Conservation (phyloP, 2,113 vertebrate genomes). For the Callipepla squamata region DNA sequence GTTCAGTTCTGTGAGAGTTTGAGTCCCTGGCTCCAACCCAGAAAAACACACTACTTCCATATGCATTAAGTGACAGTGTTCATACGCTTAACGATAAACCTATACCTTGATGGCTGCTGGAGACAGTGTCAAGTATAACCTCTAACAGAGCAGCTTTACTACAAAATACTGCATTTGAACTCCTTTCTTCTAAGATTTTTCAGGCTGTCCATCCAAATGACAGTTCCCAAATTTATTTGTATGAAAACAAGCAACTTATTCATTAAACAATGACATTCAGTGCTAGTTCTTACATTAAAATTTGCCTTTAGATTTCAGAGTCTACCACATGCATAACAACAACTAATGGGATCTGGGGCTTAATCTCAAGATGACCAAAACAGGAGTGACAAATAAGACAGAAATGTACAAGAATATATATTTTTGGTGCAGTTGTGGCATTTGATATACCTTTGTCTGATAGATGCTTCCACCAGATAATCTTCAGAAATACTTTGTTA, state of each 20-base stretch:
- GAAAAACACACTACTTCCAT: not conserved
- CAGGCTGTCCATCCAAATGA: not conserved
- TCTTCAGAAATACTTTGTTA: not conserved
- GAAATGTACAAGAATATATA: not conserved
- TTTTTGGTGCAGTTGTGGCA: not conserved
- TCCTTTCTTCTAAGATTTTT: not conserved
- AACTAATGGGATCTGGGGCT: not conserved
- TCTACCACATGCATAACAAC: not conserved
- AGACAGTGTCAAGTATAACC: not conserved
- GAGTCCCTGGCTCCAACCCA: not conserved
- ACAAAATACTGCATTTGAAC: not conserved
- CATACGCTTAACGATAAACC: not conserved
- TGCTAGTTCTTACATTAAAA: not conserved
- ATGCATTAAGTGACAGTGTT: not conserved
- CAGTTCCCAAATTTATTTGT: not conserved
- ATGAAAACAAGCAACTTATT: not conserved
- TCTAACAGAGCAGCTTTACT: not conserved
- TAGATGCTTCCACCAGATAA: not conserved
- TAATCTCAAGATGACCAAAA: not conserved
- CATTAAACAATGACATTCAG: not conserved
- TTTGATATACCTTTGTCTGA: not conserved
- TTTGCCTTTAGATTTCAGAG: not conserved
- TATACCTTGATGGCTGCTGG: not conserved
- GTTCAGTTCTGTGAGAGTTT: not conserved
- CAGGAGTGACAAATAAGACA: not conserved